Base-by-base conservation (phyloP, 92 coral and sea anemone genomes). In the Parazoanthus atlanticus region DNA sequence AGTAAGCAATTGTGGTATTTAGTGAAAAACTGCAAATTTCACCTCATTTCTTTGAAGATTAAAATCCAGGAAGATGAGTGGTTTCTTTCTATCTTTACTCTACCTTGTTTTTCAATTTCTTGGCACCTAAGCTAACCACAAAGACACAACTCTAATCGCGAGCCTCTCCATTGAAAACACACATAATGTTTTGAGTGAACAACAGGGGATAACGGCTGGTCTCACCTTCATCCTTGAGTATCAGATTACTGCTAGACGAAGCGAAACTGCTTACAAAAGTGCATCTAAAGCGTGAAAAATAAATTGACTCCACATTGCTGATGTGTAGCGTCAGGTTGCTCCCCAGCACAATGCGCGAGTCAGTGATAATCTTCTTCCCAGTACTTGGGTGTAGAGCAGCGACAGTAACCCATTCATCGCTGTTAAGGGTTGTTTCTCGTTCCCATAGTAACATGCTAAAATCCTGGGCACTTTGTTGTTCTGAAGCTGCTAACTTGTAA, bases 261-360 rank as follows among this genome's bases (percentile, higher is more conserved):
- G 78, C 78, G 34, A 84, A 83, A 69, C 76, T 83, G 61, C 86
- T 83, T 16, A 83, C 10, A 83, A 83, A 83, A 28, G 78, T 38
- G 29, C 87, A 84, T 70, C 87, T 69, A 84, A 84, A 84, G 3
- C 87, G 87, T 43, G 87, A 84, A 71, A 84, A 84, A 23, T 84
- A 84, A 40, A 84, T 52, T n/a, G 69, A 69, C 46, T 84, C 87
- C 87, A 84, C 33, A 31, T 16, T 15, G 34, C 67, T 84, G 13
- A 84, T 84, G 54, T 19, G 78, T 2, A 84, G 54, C 13, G 87
- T 84, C 40, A 84, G 61, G 66, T 84, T 84, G 17, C 66, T 69
- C 34, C 87, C 78, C 17, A 84, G 67, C 64, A 6, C 78, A n/a
- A 84, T 84, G 33, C 78, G 74, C 16, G 87, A 46, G 33, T 84